These are phyloP conservation scores for Scyliorhinus canicula DNA, from an alignment of 2,797 vertebrate species.

Conservation along the genomic window DNA sequence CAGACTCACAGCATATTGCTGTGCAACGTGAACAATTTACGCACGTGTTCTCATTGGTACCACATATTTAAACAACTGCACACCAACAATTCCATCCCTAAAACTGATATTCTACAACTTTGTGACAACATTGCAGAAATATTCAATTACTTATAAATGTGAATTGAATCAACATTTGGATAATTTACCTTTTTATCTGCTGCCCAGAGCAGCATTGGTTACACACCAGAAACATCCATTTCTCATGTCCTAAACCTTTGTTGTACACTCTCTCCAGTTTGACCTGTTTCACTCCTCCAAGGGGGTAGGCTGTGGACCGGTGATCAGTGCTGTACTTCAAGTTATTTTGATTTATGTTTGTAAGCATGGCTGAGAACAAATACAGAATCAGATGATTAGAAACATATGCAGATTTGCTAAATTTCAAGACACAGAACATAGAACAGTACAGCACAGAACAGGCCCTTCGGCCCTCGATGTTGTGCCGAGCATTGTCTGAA, in stretches of 20 bases:
- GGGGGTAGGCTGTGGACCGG: slow-evolving; percentile 72
- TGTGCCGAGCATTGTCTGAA: no score
- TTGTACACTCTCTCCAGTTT: slow-evolving; percentile 60
- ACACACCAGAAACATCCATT: slow-evolving; percentile 87
- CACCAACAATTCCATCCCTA: background rate
- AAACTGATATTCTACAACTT: background rate
- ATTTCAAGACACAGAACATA: background rate
- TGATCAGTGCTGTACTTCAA: slow-evolving; percentile 78
- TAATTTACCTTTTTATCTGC: slow-evolving; percentile 83
- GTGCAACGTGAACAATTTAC: background rate
- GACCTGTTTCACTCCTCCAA: slow-evolving; percentile 63
- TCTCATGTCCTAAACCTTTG: slow-evolving; percentile 67
- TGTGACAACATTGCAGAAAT: background rate
- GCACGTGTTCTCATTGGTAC: background rate
- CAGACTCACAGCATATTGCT: background rate
- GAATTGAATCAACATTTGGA: background rate
- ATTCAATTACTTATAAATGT: background rate
- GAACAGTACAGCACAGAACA: no score
- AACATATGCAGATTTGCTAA: background rate
- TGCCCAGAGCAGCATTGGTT: slow-evolving; percentile 88
- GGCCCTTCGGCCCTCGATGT: no score
- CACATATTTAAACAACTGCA: background rate
- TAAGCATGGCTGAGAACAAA: slow-evolving; percentile 69
- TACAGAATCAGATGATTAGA: background rate
- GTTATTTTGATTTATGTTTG: slow-evolving; percentile 95